phyloP scores from a whole-genome alignment of 2,113 vertebrate genomes.

The Psophia crepitans region DNA sequence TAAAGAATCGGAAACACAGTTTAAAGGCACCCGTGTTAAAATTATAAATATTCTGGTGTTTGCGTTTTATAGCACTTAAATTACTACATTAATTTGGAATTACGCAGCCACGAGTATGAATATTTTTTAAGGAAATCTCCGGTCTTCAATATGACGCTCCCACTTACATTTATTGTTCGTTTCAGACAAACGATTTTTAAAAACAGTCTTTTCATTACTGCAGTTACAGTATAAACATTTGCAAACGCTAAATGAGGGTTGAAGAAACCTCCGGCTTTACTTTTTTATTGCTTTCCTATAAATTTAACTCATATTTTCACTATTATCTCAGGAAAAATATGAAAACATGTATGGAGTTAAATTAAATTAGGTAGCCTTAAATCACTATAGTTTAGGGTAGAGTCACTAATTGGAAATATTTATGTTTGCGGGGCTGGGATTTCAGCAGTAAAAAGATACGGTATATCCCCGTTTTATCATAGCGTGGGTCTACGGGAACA shows the following conservation, averaged over 20 bases:
- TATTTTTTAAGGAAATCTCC: neutral
- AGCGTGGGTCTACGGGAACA: neutral
- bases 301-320: slow-evolving; percentile 10
- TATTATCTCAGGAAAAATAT: slow-evolving; percentile 21
- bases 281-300: slow-evolving; percentile 10
- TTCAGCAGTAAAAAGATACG: neutral
- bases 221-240: neutral
- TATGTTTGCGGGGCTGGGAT: neutral
- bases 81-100: neutral
- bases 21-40: neutral
- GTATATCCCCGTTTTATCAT: neutral
- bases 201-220: slow-evolving; percentile 3
- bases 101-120: neutral
- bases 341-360: slow-evolving; percentile 11
- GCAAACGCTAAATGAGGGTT: slow-evolving; percentile 2
- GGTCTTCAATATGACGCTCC: neutral
- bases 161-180: neutral
- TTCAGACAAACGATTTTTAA: neutral
- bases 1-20: neutral
- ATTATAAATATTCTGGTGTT: neutral
- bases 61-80: neutral
- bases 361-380: slow-evolving; percentile 10
- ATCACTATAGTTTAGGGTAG: neutral
- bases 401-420: slow-evolving; percentile 34
- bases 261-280: slow-evolving; percentile 31